Base-by-base conservation (phyloP, 1,140 invertebrate genomes). In the Halotydeus destructor region DNA sequence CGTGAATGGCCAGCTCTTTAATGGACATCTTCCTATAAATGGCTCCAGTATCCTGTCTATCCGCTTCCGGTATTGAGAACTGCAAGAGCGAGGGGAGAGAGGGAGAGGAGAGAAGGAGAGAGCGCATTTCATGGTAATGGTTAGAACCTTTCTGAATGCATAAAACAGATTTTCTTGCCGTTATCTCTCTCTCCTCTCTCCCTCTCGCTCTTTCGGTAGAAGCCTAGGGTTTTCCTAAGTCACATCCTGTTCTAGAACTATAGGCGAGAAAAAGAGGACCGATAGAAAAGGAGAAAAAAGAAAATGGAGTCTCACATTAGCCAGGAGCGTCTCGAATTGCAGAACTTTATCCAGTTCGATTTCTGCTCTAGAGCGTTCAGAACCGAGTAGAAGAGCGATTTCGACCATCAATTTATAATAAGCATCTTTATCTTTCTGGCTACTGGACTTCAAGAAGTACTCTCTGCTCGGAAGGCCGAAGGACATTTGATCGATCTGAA, bases 401-500 rank as follows among this genome's bases (percentile, higher is more conserved):
- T 71, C 70, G n/a, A 70, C 62, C 46, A 86, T 71, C 54, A 78
- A 82, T 31, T 67, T 63, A 54, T 74, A 71, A 53, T 88, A 88
- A 1, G 81, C 81, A 28, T 72, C 63, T 19, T 84, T 56, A 14
- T 56, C 41, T 24, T 38, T 49, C 8, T 50, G 47, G 1, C 39
- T 41, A 6, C 36, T 44, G 51, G 80, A 78, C 24, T 69, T 62
- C 44, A 49, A 18, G 58, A 77, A 88, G 55, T 88, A 86, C 51
- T 85, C 80, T 38, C 77, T 66, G 11, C 77, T 78, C 9, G 82
- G 81, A 46, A 88, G 63, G 18, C 81, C 81, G 48, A 89, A 64
- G n/a, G 70, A 72, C 0, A 78, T 77, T 60, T 88, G 80, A 64
- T 89, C 82, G 49, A 88, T 70, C 61, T 85, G 79, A 85, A 76